Evolutionary conservation across 2,888 invertebrate species (phyloP), one percentile per base, ranked within the genome.

Genomic region (Temnothorax ravouxi): DNA sequence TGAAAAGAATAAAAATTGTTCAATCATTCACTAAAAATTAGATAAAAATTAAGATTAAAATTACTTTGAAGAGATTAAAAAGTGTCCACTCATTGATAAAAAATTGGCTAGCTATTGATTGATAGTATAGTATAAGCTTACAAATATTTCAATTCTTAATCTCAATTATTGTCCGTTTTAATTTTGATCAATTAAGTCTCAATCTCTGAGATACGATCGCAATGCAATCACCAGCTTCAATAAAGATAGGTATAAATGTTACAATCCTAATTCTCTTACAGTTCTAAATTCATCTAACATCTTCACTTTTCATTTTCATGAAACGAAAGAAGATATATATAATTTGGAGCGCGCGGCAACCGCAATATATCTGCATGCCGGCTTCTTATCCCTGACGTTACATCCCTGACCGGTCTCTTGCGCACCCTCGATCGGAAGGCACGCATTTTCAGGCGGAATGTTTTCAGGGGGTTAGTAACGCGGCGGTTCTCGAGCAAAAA

Each of bases 401-500:
- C 81, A 59, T 29, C 52, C 81, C 75, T 81, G 74, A n/a, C 3
- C 50, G 61, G 47, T 11, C 41, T 62, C 61, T n/a, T 52, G 52
- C 75, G 75, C 75, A 72, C 41, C 71, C 82, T 54, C 88, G 86
- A 88, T 88, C 87, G 88, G 87, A 82, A 88, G 75, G 80, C 85
- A 77, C 56, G 80, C 84, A 86, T 67, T 81, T 84, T 69, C 64
- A 86, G 85, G 88, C 64, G 86, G 85, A 86, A 92, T 92, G 88
- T 92, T 92, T 92, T 91, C 87, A 87, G 83, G 89, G 88, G 90
- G 91, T 84, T 91, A 91, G 91, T 90, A 89, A 86, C 77, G 85
- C 69, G 84, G 71, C 61, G 85, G 69, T 50, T 84, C 84, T 84
- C 84, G 85, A 88, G 87, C 85, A 91, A 91, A 92, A 52, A 92